Base-by-base conservation (phyloP, 37 sponge, comb jelly and placozoan species). In the Aphrocallistes beatrix region DNA sequence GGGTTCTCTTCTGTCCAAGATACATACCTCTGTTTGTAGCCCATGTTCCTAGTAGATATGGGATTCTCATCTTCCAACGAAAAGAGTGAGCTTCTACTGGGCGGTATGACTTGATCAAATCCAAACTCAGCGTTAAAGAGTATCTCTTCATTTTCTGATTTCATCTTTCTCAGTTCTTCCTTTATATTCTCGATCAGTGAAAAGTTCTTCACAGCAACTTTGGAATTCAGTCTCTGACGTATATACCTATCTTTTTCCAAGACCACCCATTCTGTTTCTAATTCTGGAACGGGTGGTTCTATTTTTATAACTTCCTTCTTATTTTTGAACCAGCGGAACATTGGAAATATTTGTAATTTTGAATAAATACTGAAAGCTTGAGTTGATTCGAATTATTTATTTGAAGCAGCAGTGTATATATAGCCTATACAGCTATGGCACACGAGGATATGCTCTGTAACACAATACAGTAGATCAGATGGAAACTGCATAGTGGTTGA, bases 111-210 rank as follows among this genome's bases (percentile, higher is more conserved):
- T 8, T 3, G 6, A 19, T 60, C 75, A 28, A 60, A 60, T 19
- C 75, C 75, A 30, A 60, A 60, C n/a, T 60, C 75, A 13, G 75
- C 75, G 21, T 60, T 60, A 60, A 60, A 60, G 8, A 60, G 75
- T 25, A 60, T 60, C 75, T 60, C 75, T 60, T 60, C 75, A 60
- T 60, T 60, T 28, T 60, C 75, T 25, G 75, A 32, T 60, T 60
- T 60, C 75, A 60, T 60, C 25, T 28, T 21, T 32, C 10, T 6
- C 34, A 60, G n/a, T 60, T 60, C 75, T 30, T 60, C 75, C n/a
- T 60, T 60, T 32, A 60, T 60, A 60, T 30, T 60, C 75, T 60
- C 75, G 34, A 60, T 60, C 21, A 19, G 25, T 13, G 75, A 60
- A 28, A 60, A 60, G 75, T 60, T 60, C 75, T 60, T 60, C 21